phyloP scores from a whole-genome alignment of 2,113 vertebrate genomes.

The Ceyx cyanopectus region DNA sequence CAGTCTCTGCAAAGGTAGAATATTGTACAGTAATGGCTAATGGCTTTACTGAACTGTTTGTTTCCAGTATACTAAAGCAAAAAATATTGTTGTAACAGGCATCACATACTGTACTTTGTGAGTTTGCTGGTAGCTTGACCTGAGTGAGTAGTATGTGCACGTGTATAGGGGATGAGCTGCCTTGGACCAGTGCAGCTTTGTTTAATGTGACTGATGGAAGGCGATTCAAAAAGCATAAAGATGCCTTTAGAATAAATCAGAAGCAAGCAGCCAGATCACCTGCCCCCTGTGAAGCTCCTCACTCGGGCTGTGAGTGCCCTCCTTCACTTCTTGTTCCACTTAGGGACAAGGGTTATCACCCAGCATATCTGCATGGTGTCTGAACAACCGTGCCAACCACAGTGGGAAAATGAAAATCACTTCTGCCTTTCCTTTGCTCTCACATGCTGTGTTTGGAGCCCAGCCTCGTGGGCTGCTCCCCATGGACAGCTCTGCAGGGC shows the following conservation, averaged over 20 bases:
- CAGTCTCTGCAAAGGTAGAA: neutral
- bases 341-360: too few species aligned
- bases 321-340: too few species aligned
- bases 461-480: too few species aligned
- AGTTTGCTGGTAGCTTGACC: neutral
- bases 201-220: constrained; percentile 7
- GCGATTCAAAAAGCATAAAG: constrained; percentile 9
- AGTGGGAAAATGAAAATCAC: too few species aligned
- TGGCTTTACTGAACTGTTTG: neutral
- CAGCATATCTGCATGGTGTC: too few species aligned
- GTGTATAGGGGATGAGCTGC: neutral
- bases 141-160: neutral
- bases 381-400: too few species aligned
- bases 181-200: neutral
- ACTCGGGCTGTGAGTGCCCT: too few species aligned
- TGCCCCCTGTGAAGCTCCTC: neutral
- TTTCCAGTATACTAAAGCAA: neutral
- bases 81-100: neutral
- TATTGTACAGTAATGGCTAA: neutral
- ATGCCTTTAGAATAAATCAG: constrained; percentile 54
- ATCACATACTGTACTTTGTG: neutral
- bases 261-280: constrained; percentile 22
- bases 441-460: too few species aligned
- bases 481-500: too few species aligned
- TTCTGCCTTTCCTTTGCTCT: too few species aligned